Evolutionary conservation across 2,888 invertebrate species (phyloP).

Genomic region (Cepaea hortensis): DNA sequence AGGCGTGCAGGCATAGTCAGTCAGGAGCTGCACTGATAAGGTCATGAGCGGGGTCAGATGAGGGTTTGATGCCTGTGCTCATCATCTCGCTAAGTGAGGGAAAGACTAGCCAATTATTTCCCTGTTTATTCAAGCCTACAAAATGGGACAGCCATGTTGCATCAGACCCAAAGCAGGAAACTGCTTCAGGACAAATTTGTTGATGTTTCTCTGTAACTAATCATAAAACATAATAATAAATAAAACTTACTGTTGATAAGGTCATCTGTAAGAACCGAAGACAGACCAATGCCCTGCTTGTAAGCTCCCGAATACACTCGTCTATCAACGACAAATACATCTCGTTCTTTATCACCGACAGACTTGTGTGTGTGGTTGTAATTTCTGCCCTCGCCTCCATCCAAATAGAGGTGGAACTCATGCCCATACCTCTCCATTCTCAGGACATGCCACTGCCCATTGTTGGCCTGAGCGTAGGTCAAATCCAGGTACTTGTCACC

Average conservation of each 20-base stretch:
- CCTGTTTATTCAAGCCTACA: too few species aligned
- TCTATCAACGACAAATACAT: constrained; percentile 24
- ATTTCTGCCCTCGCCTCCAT: constrained; percentile 90
- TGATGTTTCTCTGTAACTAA: background rate
- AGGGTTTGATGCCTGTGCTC: too few species aligned
- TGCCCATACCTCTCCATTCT: constrained; percentile 93
- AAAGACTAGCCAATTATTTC: too few species aligned
- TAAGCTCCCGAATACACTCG: constrained; percentile 39
- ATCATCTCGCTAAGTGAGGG: too few species aligned
- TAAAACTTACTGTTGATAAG: constrained; percentile 47
- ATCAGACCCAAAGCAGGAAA: too few species aligned
- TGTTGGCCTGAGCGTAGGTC: constrained; percentile 91
- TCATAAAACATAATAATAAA: background rate
- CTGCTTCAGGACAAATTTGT: too few species aligned
- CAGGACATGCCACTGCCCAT: constrained; percentile 98
- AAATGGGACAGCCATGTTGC: too few species aligned
- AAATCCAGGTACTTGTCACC: constrained; percentile 84
- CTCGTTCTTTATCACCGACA: constrained; percentile 25
- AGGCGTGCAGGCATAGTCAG: too few species aligned
- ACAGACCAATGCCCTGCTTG: constrained; percentile 36
- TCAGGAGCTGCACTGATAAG: too few species aligned
- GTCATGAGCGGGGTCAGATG: too few species aligned
- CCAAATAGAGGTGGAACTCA: constrained; percentile 92
- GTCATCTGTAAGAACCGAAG: constrained; percentile 44
- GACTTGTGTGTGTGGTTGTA: constrained; percentile 78